Percentiles rank a stretch among this genome's conserved stretches.
Conservation (phyloP, 2,113 vertebrate species). For the Hyperoodon ampullatus region DNA sequence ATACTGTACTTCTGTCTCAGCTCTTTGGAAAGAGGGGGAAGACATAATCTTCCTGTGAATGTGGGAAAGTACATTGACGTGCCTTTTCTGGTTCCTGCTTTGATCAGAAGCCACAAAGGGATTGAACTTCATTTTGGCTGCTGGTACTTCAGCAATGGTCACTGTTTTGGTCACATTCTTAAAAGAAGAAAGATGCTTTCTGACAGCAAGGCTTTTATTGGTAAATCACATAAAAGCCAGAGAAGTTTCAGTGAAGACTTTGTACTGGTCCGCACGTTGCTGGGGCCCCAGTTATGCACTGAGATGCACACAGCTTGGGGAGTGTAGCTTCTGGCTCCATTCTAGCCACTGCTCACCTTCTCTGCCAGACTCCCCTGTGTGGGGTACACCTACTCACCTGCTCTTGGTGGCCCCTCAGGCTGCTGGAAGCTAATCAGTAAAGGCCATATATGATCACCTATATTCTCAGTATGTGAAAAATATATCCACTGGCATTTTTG, state of each 20-base stretch:
- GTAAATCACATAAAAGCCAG: neutral
- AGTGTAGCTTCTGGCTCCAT: no score
- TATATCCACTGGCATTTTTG: neutral
- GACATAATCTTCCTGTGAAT: neutral
- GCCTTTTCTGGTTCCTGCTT: neutral
- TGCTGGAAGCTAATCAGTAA: neutral
- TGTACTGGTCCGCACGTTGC: neutral
- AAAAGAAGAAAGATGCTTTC: neutral
- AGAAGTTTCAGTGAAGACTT: neutral
- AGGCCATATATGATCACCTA: neutral
- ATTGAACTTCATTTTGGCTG: neutral
- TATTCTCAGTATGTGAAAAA: neutral
- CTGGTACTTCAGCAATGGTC: neutral
- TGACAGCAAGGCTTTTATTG: neutral
- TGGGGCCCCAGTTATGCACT: neutral
- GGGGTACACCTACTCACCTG: neutral
- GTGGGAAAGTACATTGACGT: neutral
- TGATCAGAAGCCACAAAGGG: neutral
- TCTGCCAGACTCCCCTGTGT: neutral
- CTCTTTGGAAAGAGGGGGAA: neutral
- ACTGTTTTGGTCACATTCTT: neutral
- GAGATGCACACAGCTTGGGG: neutral
- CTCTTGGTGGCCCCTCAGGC: neutral
- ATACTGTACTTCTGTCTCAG: neutral
- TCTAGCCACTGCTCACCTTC: neutral